phyloP scores from a whole-genome alignment of 2,888 invertebrate genomes.

The Ennomos quercinarius region DNA sequence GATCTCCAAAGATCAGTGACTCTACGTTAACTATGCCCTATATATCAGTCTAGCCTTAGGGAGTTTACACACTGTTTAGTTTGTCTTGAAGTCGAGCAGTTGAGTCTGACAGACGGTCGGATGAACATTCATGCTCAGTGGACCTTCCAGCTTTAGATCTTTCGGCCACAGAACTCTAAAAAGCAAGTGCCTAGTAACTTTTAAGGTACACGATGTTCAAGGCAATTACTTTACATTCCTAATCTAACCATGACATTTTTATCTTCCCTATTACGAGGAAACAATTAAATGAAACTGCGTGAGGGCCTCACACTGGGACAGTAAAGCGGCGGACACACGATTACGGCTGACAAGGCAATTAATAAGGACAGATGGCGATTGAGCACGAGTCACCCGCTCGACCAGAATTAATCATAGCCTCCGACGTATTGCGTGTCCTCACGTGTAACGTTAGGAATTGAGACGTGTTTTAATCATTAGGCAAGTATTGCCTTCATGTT shows the following conservation, averaged over 20 bases:
- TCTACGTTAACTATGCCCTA: too few species aligned
- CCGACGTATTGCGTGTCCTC: constrained; percentile 59
- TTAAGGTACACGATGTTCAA: too few species aligned
- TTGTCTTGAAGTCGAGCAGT: too few species aligned
- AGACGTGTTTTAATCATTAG: constrained; percentile 26
- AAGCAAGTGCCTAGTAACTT: too few species aligned
- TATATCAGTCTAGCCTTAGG: too few species aligned
- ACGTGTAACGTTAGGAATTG: constrained; percentile 33
- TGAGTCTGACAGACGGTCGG: too few species aligned
- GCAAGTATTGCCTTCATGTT: background rate
- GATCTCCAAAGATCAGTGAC: too few species aligned
- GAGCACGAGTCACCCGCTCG: constrained; percentile 81
- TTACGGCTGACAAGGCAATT: constrained; percentile 83
- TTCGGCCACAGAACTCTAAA: background rate
- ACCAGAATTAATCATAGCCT: constrained; percentile 82
- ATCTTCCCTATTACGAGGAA: constrained; percentile 41
- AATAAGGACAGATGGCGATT: constrained; percentile 84
- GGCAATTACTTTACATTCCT: constrained; percentile 18
- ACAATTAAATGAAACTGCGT: constrained; percentile 59
- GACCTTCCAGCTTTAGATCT: too few species aligned
- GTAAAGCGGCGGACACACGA: constrained; percentile 73
- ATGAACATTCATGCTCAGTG: too few species aligned
- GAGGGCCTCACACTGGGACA: constrained; percentile 54
- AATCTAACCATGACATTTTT: constrained; percentile 25
- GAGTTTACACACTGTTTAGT: too few species aligned